A percentile compares a stretch with the other conserved stretches of the same genome.
Conservation (phyloP, 2,888 invertebrate species). For the Halictus ligatus region DNA sequence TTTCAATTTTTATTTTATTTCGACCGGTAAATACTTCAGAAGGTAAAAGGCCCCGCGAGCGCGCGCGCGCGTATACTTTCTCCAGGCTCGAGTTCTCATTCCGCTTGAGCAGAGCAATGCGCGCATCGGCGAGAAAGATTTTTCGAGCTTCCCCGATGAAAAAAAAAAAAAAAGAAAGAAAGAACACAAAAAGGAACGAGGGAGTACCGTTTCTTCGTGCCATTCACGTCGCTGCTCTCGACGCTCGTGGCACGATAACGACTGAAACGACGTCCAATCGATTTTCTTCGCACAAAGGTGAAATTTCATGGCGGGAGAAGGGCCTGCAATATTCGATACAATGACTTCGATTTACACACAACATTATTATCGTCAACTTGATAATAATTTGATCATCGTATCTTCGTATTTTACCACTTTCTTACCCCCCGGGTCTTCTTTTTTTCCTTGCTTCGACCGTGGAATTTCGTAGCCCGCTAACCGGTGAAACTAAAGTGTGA, state of each 20-base stretch:
- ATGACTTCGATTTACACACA: background rate
- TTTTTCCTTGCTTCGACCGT: background rate
- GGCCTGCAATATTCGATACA: background rate
- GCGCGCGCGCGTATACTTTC: conserved; percentile 40
- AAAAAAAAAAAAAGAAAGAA: background rate
- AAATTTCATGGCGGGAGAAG: background rate
- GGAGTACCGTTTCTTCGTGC: conserved; percentile 22
- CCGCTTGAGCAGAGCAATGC: conserved; percentile 35
- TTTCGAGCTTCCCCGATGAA: conserved; percentile 36
- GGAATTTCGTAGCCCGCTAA: background rate
- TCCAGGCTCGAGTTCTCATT: conserved; percentile 52
- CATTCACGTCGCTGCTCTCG: background rate
- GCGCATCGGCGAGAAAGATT: conserved; percentile 31
- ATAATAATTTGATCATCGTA: background rate
- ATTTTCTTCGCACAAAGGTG: background rate
- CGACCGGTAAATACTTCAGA: conserved; percentile 48
- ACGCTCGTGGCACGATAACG: conserved; percentile 5
- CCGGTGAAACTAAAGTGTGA: background rate
- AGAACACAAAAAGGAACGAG: background rate
- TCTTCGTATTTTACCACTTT: background rate
- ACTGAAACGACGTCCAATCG: background rate
- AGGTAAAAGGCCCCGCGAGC: conserved; percentile 56
- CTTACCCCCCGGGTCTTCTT: background rate
- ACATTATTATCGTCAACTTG: background rate
- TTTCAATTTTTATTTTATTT: conserved; percentile 57